Base-by-base conservation (phyloP, 2,113 vertebrate genomes). In the Nyctibius bracteatus region DNA sequence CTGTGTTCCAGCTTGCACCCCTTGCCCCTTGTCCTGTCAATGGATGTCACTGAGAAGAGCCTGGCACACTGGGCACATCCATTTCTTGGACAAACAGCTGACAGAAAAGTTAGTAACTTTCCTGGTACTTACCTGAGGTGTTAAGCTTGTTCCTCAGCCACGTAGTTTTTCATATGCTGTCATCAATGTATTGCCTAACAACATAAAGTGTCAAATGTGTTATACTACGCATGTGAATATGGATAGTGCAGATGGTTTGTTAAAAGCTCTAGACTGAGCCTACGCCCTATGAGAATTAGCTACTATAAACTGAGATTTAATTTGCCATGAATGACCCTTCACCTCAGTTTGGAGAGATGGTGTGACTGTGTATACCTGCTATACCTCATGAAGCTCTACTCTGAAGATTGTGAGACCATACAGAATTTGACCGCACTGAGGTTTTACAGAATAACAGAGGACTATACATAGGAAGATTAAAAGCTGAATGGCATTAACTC, bases 221-320 rank as follows among this genome's bases (percentile, higher is more conserved):
- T 84, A 37, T 24, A 44, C 24, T 33, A 28, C 0, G 0, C 8
- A 9, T 39, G 8, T 35, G n/a, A 49, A 19, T 77, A 23, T 2
- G 8, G 11, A 22, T 51, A 71, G 25, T 54, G 11, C 20, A 43
- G 5, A 1, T 25, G 20, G 11, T 35, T 81, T 72, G 4, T 59
- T 68, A 59, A 88, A 51, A 81, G 33, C 33, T 59, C 19, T 77
- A 54, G 39, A 27, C 44, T 62, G 46, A 88, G 43, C 12, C 43
- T 85, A 55, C 28, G 3, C 10, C 59, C 9, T 55, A 4, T 63
- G 63, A 81, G 49, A 84, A 84, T 61, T 35, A 55, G 33, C 33
- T 54, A 1, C 16, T 72, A 19, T 20, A 68, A 84, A 77, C 0
- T 77, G 44, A 78, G 35, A 54, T 23, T 87, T 39, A 84, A 73